Evolutionary conservation across 2,888 invertebrate species (phyloP).

Genomic region (Trichopoda pennipes): DNA sequence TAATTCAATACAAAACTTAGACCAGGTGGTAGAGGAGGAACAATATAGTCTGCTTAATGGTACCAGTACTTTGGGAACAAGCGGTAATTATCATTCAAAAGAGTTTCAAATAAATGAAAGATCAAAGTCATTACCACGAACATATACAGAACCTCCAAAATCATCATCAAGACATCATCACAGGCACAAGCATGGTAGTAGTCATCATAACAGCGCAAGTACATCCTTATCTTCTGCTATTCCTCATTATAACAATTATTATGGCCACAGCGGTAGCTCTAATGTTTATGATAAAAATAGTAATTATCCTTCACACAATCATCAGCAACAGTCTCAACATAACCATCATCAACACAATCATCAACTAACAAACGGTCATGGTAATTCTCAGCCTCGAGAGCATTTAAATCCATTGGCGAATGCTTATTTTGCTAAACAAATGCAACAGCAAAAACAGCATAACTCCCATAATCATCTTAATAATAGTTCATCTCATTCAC

Average conservation of each 20-base stretch:
- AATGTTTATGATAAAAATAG: constrained; percentile 78
- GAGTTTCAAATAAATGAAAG: constrained; percentile 77
- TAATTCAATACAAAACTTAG: constrained; percentile 79
- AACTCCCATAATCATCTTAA: constrained; percentile 54
- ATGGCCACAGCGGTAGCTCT: constrained; percentile 63
- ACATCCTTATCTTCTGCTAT: constrained; percentile 61
- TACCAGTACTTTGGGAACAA: constrained; percentile 42
- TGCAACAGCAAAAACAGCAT: constrained; percentile 74
- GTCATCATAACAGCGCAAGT: constrained; percentile 70
- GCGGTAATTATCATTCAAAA: constrained; percentile 71
- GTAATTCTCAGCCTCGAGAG: constrained; percentile 70
- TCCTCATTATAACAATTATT: constrained; percentile 70
- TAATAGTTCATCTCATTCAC: constrained; percentile 68
- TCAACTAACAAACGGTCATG: constrained; percentile 60
- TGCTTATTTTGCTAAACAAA: constrained; percentile 78
- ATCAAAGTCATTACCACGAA: constrained; percentile 83
- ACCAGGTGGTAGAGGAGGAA: constrained; percentile 81
- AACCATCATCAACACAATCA: constrained; percentile 74
- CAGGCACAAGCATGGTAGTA: constrained; percentile 71
- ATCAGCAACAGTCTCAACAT: constrained; percentile 71
- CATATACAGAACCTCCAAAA: constrained; percentile 76
- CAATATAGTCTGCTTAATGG: constrained; percentile 69
- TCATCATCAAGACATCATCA: constrained; percentile 70
- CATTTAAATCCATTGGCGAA: constrained; percentile 77
- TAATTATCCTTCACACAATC: constrained; percentile 71